These are phyloP conservation scores for Notolabrus celidotus DNA, from an alignment of 2,797 vertebrate genomes.

Conservation along the genomic window DNA sequence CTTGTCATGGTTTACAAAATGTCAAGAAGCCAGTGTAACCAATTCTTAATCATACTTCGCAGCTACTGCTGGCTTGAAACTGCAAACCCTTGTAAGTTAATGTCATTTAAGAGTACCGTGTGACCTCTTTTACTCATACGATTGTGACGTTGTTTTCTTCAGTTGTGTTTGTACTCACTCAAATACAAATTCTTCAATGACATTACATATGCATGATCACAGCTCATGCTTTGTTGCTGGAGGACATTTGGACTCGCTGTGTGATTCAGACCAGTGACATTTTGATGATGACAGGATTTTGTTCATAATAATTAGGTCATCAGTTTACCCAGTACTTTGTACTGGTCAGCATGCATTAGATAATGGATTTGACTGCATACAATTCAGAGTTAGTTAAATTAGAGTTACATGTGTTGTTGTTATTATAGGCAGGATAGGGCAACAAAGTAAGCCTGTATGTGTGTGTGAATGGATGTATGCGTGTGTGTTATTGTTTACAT, in stretches of 20 bases:
- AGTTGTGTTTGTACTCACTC: not conserved
- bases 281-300: slow-evolving; percentile 22
- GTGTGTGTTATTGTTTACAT: too few relatives aligned
- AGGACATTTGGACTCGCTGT: not conserved
- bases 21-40: slow-evolving; percentile 11
- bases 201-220: not conserved
- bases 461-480: too few relatives aligned
- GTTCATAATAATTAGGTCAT: slow-evolving; percentile 15
- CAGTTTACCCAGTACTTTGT: slow-evolving; percentile 18
- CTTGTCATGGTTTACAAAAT: slow-evolving; percentile 44
- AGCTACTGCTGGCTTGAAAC: not conserved
- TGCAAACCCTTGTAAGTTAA: slow-evolving; percentile 10
- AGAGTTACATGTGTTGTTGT: slow-evolving; percentile 14
- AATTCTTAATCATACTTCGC: slow-evolving; percentile 10
- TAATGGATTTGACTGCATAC: not conserved
- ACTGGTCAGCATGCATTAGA: slow-evolving; percentile 17
- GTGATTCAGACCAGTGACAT: slow-evolving; percentile 35
- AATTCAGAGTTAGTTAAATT: not conserved
- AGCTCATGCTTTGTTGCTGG: not conserved
- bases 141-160: not conserved
- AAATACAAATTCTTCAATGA: not conserved
- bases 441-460: not conserved
- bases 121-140: not conserved
- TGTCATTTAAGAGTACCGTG: not conserved
- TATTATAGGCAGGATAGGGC: not conserved